phyloP scores from a whole-genome alignment of 2,113 vertebrate genomes.

The Colossoma macropomum region DNA sequence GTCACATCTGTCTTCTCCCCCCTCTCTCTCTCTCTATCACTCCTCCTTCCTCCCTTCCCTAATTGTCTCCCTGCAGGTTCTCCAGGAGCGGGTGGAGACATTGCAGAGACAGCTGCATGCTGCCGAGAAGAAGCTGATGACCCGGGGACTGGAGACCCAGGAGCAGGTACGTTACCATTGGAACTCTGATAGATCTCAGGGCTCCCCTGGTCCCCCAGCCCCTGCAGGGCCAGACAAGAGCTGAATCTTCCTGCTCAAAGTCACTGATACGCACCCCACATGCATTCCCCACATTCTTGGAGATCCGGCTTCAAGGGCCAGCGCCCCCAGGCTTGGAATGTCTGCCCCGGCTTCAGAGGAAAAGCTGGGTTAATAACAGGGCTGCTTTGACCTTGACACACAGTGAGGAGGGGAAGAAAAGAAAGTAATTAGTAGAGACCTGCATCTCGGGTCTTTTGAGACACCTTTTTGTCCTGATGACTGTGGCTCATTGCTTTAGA shows the following conservation, averaged over 20 bases:
- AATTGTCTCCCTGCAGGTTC: slow-evolving; percentile 71
- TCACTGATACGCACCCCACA: slow-evolving; percentile 64
- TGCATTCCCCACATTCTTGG: slow-evolving; percentile 77
- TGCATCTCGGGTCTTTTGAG: background rate
- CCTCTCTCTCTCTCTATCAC: slow-evolving; percentile 10
- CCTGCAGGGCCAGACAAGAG: slow-evolving; percentile 25
- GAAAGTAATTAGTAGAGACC: slow-evolving; percentile 28
- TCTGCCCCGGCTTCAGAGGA: slow-evolving; percentile 69
- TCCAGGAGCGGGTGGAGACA: slow-evolving; percentile 84
- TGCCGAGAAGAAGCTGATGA: slow-evolving; percentile 83
- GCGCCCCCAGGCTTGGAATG: slow-evolving; percentile 74
- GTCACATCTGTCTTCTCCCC: slow-evolving; percentile 18
- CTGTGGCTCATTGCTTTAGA: background rate
- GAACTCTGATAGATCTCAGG: background rate
- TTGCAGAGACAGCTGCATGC: slow-evolving; percentile 73
- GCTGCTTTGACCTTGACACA: slow-evolving; percentile 77
- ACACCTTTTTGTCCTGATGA: slow-evolving; percentile 10
- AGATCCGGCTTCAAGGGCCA: slow-evolving; percentile 74
- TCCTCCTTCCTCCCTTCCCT: slow-evolving; percentile 35
- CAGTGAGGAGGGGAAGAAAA: slow-evolving; percentile 1
- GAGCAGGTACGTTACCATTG: slow-evolving; percentile 84
- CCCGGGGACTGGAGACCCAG: slow-evolving; percentile 83
- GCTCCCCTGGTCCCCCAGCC: slow-evolving; percentile 3
- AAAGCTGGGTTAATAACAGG: slow-evolving; percentile 73
- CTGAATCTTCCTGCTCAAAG: slow-evolving; percentile 24